Percentiles rank a stretch among this genome's conserved stretches.
Conservation (phyloP, 1,140 invertebrate species). For the Drosophila mayri region DNA sequence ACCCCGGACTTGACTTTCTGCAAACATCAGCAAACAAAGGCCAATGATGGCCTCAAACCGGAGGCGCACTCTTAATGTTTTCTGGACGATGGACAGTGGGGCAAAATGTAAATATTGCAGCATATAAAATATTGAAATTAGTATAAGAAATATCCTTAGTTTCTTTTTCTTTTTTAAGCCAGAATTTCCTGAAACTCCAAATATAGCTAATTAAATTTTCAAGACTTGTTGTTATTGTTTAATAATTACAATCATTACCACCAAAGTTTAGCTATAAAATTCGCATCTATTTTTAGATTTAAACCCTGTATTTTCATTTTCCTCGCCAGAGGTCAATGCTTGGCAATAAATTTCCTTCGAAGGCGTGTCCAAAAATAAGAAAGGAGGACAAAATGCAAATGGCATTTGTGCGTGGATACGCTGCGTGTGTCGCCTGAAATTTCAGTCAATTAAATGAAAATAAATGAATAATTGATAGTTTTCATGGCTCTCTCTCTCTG, state of each 20-base stretch:
- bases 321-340: constrained; percentile 26
- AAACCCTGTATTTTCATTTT: not conserved
- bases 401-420: constrained; percentile 71
- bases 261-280: not conserved
- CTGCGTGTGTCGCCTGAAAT: constrained; percentile 47
- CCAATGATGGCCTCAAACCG: constrained; percentile 18
- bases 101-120: not conserved
- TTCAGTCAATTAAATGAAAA: constrained; percentile 73
- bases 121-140: not conserved
- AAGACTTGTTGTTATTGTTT: not conserved
- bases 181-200: not conserved
- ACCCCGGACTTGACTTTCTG: constrained; percentile 69
- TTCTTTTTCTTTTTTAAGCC: not conserved
- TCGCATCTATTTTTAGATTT: not conserved
- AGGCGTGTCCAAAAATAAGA: constrained; percentile 31
- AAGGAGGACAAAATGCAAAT: constrained; percentile 52
- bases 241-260: not conserved
- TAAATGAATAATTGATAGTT: constrained; percentile 75
- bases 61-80: constrained; percentile 29
- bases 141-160: not conserved
- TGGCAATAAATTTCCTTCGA: constrained; percentile 33
- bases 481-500: constrained; percentile 28
- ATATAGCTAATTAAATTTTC: not conserved
- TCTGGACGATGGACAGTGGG: constrained; percentile 40
- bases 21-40: constrained; percentile 73